Evolutionary conservation across 2,888 invertebrate genomes (phyloP), one percentile per base, ranked within the genome.

Genomic region (Melangyna quadrimaculata): DNA sequence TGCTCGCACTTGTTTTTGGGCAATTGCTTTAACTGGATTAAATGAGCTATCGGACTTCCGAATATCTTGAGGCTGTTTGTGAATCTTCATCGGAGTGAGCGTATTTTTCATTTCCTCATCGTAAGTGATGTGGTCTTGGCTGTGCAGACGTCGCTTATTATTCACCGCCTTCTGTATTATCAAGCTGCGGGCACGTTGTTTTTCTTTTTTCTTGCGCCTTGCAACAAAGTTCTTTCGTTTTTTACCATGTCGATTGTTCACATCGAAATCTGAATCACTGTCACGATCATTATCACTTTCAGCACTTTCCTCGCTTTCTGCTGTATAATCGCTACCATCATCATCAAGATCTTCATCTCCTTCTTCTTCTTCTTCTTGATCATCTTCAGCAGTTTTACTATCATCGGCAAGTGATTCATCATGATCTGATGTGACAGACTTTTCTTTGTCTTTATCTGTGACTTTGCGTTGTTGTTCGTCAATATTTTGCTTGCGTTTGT

Each of bases 201-300:
- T 84, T 67, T 78, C 73, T 53, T 86, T 87, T 69, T 88, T 80
- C 65, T 72, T 79, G 4, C 79, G 71, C 29, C 59, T 69, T 24
- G 75, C 70, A 53, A 61, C 27, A 10, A 74, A 53, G 12, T 78
- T 43, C 77, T 90, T 91, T 3, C 90, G 89, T 87, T 90, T 90
- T 32, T 89, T 89, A 17, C 90, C 88, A 59, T 88, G 90, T 3
- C 92, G 90, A 88, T 94, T 94, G 88, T 93, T 94, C 78, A 94
- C 94, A 88, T 94, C 94, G 82, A 94, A 94, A 92, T 94, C 94
- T 35, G 94, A 94, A 88, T 94, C 94, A 89, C 94, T 93, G 77
- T 94, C 94, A 57, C 94, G 93, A 87, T 92, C 92, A 88, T 94
- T 94, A 78, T 92, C 92, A 0, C 90, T 90, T 43, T 92, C 91